These are phyloP conservation scores for Dyspetes luteomarginatus DNA, from an alignment of 2,888 invertebrate species.

Conservation along the genomic window DNA sequence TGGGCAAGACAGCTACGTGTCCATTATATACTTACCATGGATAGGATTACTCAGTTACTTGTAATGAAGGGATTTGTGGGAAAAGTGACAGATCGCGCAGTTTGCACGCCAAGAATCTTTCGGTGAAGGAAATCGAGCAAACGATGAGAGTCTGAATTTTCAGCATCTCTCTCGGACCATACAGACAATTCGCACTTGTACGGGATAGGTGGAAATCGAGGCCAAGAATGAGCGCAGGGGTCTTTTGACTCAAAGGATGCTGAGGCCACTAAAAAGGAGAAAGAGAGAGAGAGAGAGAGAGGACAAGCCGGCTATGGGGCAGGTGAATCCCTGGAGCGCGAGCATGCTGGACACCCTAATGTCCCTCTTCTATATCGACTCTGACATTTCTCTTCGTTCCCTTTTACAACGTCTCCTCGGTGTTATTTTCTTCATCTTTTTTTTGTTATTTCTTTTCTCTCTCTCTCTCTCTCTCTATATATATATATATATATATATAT, in stretches of 20 bases:
- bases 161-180: neutral
- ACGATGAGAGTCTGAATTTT: neutral
- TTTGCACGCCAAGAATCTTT: constrained; percentile 48
- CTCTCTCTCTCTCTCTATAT: constrained; percentile 1
- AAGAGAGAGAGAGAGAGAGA: constrained; percentile 9
- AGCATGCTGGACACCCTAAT: constrained; percentile 56
- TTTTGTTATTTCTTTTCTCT: constrained; percentile 15
- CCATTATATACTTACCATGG: neutral
- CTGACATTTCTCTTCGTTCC: constrained; percentile 44
- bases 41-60: constrained; percentile 15
- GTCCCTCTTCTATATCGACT: constrained; percentile 36
- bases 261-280: constrained; percentile 19
- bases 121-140: constrained; percentile 46
- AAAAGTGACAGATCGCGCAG: constrained; percentile 70
- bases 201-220: constrained; percentile 37
- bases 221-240: constrained; percentile 33
- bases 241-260: constrained; percentile 51
- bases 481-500: neutral
- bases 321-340: constrained; percentile 60
- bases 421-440: constrained; percentile 45
- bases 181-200: constrained; percentile 33
- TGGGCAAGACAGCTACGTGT: neutral
- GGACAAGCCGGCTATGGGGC: constrained; percentile 45
- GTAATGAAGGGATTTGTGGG: constrained; percentile 58
- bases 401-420: constrained; percentile 38